These are phyloP conservation scores for Salvator merianae DNA, from an alignment of 2,113 vertebrate genomes.

Conservation along the genomic window DNA sequence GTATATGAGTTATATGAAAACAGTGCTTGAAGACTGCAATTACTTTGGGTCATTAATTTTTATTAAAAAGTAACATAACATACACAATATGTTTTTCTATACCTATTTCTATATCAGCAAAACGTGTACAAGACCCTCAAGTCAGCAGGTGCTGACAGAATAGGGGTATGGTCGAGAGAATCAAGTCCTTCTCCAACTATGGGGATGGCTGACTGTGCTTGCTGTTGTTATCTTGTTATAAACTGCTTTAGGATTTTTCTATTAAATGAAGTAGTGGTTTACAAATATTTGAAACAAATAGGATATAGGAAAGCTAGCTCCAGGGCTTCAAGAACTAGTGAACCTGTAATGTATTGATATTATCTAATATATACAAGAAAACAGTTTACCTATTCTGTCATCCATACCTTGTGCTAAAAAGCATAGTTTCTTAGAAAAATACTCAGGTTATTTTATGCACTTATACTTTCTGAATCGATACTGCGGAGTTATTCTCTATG, in stretches of 20 bases:
- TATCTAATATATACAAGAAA: neutral
- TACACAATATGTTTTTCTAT: neutral
- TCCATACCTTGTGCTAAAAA: neutral
- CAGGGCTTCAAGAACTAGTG: neutral
- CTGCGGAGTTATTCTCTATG: neutral
- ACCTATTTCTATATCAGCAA: neutral
- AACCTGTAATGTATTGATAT: neutral
- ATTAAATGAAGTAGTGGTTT: too few relatives aligned
- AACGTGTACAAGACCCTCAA: neutral
- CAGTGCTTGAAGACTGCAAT: neutral
- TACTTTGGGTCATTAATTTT: neutral
- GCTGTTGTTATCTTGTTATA: neutral
- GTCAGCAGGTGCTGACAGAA: neutral
- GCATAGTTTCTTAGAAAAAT: neutral
- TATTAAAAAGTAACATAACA: neutral
- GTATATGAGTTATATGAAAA: conserved; percentile 4
- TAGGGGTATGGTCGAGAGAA: neutral
- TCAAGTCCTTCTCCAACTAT: neutral
- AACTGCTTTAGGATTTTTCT: too few relatives aligned
- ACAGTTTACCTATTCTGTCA: neutral
- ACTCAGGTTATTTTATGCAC: neutral
- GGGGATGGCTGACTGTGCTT: neutral
- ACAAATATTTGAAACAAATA: neutral
- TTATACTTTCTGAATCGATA: neutral
- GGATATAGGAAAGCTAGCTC: neutral